Evolutionary conservation across 2,113 vertebrate species (phyloP), one percentile per base, ranked within the genome.

Genomic region (Lasiurus cinereus): DNA sequence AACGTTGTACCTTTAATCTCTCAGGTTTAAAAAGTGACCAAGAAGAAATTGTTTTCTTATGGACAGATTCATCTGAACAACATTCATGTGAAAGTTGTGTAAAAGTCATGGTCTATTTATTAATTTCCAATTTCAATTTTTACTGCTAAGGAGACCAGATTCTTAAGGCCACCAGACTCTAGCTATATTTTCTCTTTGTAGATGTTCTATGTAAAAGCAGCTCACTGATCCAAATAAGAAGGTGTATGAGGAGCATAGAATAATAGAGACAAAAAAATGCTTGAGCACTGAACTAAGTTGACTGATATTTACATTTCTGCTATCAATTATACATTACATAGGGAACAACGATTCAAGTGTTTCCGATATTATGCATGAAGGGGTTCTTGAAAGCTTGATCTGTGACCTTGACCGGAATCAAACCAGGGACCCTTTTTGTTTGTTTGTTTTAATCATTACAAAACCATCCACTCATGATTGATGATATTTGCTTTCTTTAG

Each of bases 91-190:
- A 56, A 56, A 84, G 1, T 13, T 89, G 3, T 43, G 0, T 84
- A 84, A 74, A 46, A 80, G 76, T 69, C 52, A 48, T 43, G 39
- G 22, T 90, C 2, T 22, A 77, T 64, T 48, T 77, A 77, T 43
- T 59, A 29, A 66, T 69, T 84, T 91, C 33, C 29, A 80, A n/a
- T 66, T 56, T 82, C 31, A 93, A 77, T 67, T 72, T 14, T 48
- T 22, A 19, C 36, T 72, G 8, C 43, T 89, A 33, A 72, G 29
- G 19, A 13, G 56, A 93, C 6, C 11, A 21, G 19, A 64, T 74
- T 24, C 3, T 29, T 48, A 69, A 67, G 67, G 12, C 1, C 29
- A n/a, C 21, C 12, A 52, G 13, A 43, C 22, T 12, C 33, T 27
- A 18, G 19, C 31, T 8, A 36, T 43, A 15, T 14, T 6, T 54